Evolutionary conservation across 2,888 invertebrate genomes (phyloP), one percentile per base, ranked within the genome.

Genomic region (Macrostomum cliftonense): DNA sequence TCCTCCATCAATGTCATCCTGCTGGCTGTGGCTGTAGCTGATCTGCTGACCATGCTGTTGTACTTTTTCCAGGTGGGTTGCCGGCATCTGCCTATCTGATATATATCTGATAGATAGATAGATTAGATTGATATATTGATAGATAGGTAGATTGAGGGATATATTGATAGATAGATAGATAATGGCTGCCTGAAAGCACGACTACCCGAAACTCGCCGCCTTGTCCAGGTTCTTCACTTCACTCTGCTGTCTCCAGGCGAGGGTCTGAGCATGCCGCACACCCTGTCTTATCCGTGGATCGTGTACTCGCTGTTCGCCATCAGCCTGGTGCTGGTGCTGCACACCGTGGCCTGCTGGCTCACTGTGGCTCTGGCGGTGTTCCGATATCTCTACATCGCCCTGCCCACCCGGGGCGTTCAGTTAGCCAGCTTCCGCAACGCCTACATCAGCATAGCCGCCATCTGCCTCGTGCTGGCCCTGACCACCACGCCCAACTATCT

Each of bases 1-100:
- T 84, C 85, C 51, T 81, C 89, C 2, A 89, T 87, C 28, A 91
- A 91, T 72, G 79, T 83, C 46, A 86, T 91, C 52, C 77, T 91
- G 39, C 86, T 86, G 0, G 72, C 70, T 60, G 57, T 88, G 36
- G 68, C 91, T 0, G 79, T 88, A 11, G 85, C 89, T 14, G 91
- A 91, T 67, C 76, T 91, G 37, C 76, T 87, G n/a, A 88, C 89
- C 14, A 89, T 91, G 60, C 51, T 64, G 38, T 86, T 86, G 61
- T 91, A 89, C 69, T 82, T 91, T 55, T 28, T 28, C 9, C 28
- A 28, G 28, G 28, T 28, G 28, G 5, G 4, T 28, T 28, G n/a
- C n/a, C n/a, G n/a, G n/a, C n/a, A n/a, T 28, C 9, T 28, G 28
- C 4, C 28, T 28, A 28, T n/a, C n/a, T n/a, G n/a, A n/a, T n/a